Conservation (phyloP, 2,797 vertebrate species). For the Catamblyrhynchus diadema region DNA sequence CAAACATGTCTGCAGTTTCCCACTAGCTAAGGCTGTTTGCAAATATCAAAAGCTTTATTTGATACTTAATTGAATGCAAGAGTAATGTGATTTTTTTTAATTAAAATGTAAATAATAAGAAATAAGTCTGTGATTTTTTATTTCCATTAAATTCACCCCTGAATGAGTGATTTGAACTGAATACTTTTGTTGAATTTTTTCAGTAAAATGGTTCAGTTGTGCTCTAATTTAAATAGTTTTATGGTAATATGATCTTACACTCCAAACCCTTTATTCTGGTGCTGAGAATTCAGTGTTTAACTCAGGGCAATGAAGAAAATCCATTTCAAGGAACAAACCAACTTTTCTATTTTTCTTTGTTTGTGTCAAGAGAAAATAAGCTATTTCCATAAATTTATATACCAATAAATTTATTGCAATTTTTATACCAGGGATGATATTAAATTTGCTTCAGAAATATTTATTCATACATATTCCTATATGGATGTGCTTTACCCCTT, state of each 20-base stretch:
- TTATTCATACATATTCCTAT: not conserved
- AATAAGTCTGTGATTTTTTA: not conserved
- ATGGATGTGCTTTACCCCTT: not conserved
- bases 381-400: not conserved
- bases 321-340: not conserved
- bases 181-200: not conserved
- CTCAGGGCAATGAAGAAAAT: not conserved
- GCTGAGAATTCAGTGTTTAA: not conserved
- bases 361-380: not conserved
- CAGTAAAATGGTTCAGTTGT: not conserved
- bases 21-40: not conserved
- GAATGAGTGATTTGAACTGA: not conserved
- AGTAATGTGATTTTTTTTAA: not conserved
- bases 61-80: not conserved
- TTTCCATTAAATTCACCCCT: slow-evolving; percentile 16
- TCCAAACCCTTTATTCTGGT: not conserved
- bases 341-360: not conserved
- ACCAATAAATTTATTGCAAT: not conserved
- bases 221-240: not conserved
- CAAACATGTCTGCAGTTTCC: not conserved
- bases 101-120: not conserved
- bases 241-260: not conserved
- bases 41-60: not conserved
- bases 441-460: not conserved
- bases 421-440: not conserved